phyloP scores from a whole-genome alignment of 2,113 vertebrate species.

The Spea multiplicata region DNA sequence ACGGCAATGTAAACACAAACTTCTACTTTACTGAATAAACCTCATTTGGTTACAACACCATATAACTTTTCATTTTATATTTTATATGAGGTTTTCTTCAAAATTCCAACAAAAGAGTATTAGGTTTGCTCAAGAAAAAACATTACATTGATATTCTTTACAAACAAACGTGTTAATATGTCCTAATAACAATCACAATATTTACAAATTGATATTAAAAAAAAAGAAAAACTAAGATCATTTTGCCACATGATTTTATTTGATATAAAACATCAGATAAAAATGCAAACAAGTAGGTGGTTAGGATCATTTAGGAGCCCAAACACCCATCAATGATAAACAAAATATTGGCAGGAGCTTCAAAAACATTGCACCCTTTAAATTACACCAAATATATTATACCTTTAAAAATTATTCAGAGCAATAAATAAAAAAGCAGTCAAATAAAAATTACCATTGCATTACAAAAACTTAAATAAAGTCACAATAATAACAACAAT shows the following conservation, averaged over 20 bases:
- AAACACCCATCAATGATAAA: slow-evolving; percentile 65
- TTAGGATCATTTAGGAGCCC: slow-evolving; percentile 62
- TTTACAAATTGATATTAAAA: too few species aligned
- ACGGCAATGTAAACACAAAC: too few species aligned
- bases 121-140: too few species aligned
- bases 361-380: slow-evolving; percentile 75
- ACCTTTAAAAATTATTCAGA: slow-evolving; percentile 92
- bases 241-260: slow-evolving; percentile 38
- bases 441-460: slow-evolving; percentile 80
- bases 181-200: too few species aligned
- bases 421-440: slow-evolving; percentile 94
- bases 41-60: too few species aligned
- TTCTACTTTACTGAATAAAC: too few species aligned
- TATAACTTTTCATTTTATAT: too few species aligned
- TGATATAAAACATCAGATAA: slow-evolving; percentile 69
- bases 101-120: too few species aligned
- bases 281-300: slow-evolving; percentile 73
- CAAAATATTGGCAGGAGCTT: slow-evolving; percentile 68
- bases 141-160: too few species aligned
- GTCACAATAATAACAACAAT: slow-evolving; percentile 89
- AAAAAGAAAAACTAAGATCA: background rate
- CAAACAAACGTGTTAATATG: too few species aligned
- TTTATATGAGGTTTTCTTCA: too few species aligned
- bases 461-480: slow-evolving; percentile 82
- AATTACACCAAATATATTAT: slow-evolving; percentile 86